A percentile compares a stretch with the other conserved stretches of the same genome.
Conservation (phyloP, 2,113 vertebrate species). For the Toxotes jaculatrix region DNA sequence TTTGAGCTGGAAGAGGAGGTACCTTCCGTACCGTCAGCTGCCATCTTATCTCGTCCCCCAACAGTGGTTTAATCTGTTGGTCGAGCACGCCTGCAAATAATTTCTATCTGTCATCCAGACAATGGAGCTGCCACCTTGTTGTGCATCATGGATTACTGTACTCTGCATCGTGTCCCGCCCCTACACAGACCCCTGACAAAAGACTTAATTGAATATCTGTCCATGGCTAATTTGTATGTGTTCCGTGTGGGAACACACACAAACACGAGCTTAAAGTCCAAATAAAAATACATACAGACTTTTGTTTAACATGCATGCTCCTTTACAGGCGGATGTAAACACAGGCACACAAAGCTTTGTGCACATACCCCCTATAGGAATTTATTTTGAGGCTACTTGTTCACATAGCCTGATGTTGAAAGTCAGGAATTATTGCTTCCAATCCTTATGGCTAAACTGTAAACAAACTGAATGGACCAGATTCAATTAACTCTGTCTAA, state of each 20-base stretch:
- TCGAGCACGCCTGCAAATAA: conserved; percentile 83
- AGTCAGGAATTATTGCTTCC: conserved; percentile 69
- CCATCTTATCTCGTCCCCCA: conserved; percentile 81
- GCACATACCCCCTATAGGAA: conserved; percentile 21
- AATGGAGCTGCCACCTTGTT: conserved; percentile 84
- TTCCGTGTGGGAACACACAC: conserved; percentile 58
- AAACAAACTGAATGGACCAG: conserved; percentile 73
- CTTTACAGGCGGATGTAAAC: conserved; percentile 28
- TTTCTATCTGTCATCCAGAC: conserved; percentile 84
- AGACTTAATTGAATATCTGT: conserved; percentile 83
- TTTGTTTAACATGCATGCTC: conserved; percentile 35
- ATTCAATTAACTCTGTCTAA: conserved; percentile 80
- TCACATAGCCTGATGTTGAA: conserved; percentile 65
- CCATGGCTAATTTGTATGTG: conserved; percentile 80
- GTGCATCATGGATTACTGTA: conserved; percentile 84
- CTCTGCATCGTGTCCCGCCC: conserved; percentile 76
- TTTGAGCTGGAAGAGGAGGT: conserved; percentile 76
- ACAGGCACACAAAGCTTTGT: conserved; percentile 21
- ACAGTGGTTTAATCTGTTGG: conserved; percentile 86
- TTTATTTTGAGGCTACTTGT: conserved; percentile 58
- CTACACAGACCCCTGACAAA: conserved; percentile 81
- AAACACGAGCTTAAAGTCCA: conserved; percentile 56
- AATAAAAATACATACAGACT: conserved; percentile 43
- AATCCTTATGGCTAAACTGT: conserved; percentile 70
- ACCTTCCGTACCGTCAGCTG: conserved; percentile 75